These are phyloP conservation scores for Pangasianodon gigas DNA, from an alignment of 2,113 vertebrate genomes.

Conservation along the genomic window DNA sequence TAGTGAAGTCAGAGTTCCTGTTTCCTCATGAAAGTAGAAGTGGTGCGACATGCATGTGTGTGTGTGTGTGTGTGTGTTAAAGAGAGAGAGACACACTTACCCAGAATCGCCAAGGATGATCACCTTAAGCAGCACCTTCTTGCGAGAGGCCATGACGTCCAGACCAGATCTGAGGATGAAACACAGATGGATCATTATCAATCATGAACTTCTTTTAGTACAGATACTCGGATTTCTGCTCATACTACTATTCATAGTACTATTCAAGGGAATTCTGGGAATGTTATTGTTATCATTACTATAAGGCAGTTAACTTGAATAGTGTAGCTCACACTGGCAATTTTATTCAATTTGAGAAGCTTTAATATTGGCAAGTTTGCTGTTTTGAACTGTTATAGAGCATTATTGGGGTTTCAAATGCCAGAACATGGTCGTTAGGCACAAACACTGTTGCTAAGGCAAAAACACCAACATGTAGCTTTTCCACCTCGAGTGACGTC, in stretches of 20 bases:
- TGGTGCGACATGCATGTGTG: background rate
- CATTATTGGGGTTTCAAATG: background rate
- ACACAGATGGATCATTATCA: background rate
- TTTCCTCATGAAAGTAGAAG: conserved; percentile 25
- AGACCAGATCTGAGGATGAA: conserved; percentile 35
- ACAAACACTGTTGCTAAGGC: background rate
- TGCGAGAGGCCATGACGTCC: conserved; percentile 61
- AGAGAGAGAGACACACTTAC: conserved; percentile 39
- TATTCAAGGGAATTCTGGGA: background rate
- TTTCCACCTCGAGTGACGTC: conserved; percentile 13
- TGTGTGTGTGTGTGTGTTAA: too few species aligned
- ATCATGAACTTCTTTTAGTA: background rate
- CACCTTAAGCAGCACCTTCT: conserved; percentile 64
- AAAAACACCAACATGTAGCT: background rate
- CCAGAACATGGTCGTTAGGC: background rate
- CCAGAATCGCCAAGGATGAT: conserved; percentile 67
- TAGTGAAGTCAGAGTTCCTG: background rate
- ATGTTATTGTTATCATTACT: background rate
- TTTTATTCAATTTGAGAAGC: background rate
- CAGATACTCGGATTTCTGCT: background rate
- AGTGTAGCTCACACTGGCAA: background rate
- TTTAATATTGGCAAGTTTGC: background rate
- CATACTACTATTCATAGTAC: background rate
- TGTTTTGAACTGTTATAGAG: background rate
- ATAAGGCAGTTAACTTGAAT: background rate